Evolutionary conservation across 2,113 vertebrate genomes (phyloP).

Genomic region (Phalacrocorax brasilianus): DNA sequence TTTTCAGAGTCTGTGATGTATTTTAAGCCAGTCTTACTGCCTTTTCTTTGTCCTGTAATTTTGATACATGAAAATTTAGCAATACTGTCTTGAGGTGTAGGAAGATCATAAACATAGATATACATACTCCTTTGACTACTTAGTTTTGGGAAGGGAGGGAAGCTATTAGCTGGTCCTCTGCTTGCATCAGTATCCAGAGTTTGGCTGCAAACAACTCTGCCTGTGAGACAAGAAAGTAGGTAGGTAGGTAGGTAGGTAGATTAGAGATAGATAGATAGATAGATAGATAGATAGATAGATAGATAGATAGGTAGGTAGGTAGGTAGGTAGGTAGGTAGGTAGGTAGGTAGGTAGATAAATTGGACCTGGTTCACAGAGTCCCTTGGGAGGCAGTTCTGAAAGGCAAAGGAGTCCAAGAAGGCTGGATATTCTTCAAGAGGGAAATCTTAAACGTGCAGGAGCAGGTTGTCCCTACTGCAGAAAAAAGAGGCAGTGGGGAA

Average conservation of each 20-base stretch:
- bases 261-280: too few species aligned
- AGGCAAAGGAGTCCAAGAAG: background rate
- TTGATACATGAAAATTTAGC: background rate
- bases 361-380: background rate
- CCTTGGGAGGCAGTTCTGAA: background rate
- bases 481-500: accelerated
- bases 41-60: background rate
- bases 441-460: background rate
- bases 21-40: background rate
- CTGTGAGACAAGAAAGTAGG: background rate
- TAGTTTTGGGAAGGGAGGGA: background rate
- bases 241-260: background rate
- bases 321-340: too few species aligned
- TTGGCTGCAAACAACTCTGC: background rate
- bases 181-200: background rate
- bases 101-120: background rate
- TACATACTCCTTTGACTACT: background rate
- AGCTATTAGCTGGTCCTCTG: background rate
- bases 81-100: background rate
- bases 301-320: too few species aligned
- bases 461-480: accelerated
- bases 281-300: too few species aligned
- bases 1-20: background rate
- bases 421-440: background rate
- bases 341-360: background rate